Percentiles rank a stretch among this genome's conserved stretches.
Evolutionary conservation across 1,140 invertebrate genomes (phyloP).

Genomic region (Triops cancriformis): DNA sequence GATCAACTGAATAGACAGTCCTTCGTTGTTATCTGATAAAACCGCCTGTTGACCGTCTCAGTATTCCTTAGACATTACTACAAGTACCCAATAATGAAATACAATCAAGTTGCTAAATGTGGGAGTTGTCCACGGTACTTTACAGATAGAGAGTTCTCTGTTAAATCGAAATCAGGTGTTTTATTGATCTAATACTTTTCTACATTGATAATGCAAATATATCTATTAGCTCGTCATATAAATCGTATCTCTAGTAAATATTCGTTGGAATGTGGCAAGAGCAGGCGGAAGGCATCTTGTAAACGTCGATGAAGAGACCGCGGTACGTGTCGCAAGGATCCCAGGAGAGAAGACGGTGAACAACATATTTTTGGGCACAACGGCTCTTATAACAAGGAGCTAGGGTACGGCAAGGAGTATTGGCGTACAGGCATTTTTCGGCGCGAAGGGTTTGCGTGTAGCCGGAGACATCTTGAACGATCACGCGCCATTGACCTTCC

Average conservation of each 20-base stretch:
- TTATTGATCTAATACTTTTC: neutral
- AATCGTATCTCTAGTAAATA: slow-evolving; percentile 14
- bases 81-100: too few species aligned
- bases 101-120: too few species aligned
- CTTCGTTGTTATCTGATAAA: too few species aligned
- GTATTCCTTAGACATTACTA: too few species aligned
- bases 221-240: neutral
- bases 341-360: slow-evolving; percentile 34
- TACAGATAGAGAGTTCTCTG: neutral
- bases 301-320: slow-evolving; percentile 36
- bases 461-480: slow-evolving; percentile 33
- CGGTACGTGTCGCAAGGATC: slow-evolving; percentile 35
- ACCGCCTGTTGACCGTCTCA: too few species aligned
- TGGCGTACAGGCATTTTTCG: slow-evolving; percentile 33
- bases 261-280: slow-evolving; percentile 33
- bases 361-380: slow-evolving; percentile 35
- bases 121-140: neutral
- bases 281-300: slow-evolving; percentile 35
- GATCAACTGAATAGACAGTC: too few species aligned
- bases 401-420: slow-evolving; percentile 33
- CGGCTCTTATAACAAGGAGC: slow-evolving; percentile 35
- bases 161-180: neutral
- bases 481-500: slow-evolving; percentile 35
- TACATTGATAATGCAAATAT: neutral
- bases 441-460: slow-evolving; percentile 35